A percentile compares a stretch with the other conserved stretches of the same genome.
Evolutionary conservation across 2,797 vertebrate species (phyloP).

Genomic region (Rhinatrema bivittatum): DNA sequence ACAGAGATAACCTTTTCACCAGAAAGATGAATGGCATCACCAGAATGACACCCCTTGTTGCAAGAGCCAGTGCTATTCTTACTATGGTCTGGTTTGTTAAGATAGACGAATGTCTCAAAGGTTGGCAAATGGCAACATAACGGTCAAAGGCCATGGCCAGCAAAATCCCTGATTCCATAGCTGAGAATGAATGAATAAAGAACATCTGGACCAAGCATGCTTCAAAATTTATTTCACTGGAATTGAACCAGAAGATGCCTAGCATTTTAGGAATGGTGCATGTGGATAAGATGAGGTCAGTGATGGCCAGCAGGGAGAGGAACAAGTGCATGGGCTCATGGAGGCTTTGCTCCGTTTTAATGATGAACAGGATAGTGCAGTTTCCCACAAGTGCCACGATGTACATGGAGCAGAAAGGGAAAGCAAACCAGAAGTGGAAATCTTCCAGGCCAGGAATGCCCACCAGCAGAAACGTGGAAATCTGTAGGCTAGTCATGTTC

Average conservation of each 20-base stretch:
- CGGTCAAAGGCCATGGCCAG: slow-evolving; percentile 62
- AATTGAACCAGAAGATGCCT: slow-evolving; percentile 48
- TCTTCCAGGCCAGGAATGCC: slow-evolving; percentile 8
- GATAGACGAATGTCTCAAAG: slow-evolving; percentile 41
- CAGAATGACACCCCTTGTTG: slow-evolving; percentile 20
- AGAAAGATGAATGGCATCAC: slow-evolving; percentile 41
- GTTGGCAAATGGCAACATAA: slow-evolving; percentile 62
- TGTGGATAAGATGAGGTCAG: slow-evolving; percentile 39
- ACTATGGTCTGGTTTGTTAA: slow-evolving; percentile 48
- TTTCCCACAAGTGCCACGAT: slow-evolving; percentile 51
- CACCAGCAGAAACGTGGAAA: slow-evolving; percentile 10
- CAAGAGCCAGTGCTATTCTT: slow-evolving; percentile 22
- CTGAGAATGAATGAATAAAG: slow-evolving; percentile 58
- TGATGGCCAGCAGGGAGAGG: slow-evolving; percentile 52
- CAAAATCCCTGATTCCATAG: slow-evolving; percentile 56
- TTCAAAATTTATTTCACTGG: slow-evolving; percentile 44
- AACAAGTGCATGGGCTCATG: slow-evolving; percentile 74
- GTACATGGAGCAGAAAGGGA: slow-evolving; percentile 18
- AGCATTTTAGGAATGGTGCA: slow-evolving; percentile 55
- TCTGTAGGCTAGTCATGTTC: not conserved
- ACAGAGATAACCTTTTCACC: slow-evolving; percentile 44
- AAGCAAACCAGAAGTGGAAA: slow-evolving; percentile 12
- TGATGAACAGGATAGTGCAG: slow-evolving; percentile 40
- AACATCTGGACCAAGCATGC: slow-evolving; percentile 68
- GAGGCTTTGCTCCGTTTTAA: slow-evolving; percentile 36